phyloP scores from a whole-genome alignment of 1,140 invertebrate species.

The Zaprionus gabonicus region DNA sequence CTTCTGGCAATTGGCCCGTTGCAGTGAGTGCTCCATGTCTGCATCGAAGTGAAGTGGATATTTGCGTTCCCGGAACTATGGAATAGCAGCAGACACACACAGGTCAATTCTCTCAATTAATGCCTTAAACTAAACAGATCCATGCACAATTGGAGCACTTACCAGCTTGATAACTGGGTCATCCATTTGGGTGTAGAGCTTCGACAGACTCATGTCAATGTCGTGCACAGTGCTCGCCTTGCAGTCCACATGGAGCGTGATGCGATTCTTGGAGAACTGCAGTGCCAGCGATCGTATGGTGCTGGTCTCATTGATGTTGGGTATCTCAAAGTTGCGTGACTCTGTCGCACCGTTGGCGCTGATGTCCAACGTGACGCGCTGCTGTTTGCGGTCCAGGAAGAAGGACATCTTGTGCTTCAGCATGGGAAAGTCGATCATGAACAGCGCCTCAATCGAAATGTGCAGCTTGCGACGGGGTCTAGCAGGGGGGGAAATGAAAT shows the following conservation, averaged over 20 bases:
- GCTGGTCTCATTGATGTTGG: slow-evolving; percentile 82
- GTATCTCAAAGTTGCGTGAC: slow-evolving; percentile 82
- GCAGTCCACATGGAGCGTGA: slow-evolving; percentile 80
- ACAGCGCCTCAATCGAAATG: slow-evolving; percentile 86
- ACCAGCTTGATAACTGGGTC: slow-evolving; percentile 84
- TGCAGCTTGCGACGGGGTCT: slow-evolving; percentile 85
- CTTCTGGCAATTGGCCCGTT: slow-evolving; percentile 83
- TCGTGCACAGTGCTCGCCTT: slow-evolving; percentile 79
- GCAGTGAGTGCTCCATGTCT: slow-evolving; percentile 79
- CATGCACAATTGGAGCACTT: slow-evolving; percentile 27
- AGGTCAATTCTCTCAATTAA: not conserved
- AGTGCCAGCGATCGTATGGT: slow-evolving; percentile 81
- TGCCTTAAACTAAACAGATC: not conserved
- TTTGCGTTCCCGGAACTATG: slow-evolving; percentile 85
- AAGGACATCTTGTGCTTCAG: slow-evolving; percentile 88
- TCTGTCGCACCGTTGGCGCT: slow-evolving; percentile 77
- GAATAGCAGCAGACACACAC: slow-evolving; percentile 6
- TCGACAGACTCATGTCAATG: slow-evolving; percentile 77
- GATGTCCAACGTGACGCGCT: slow-evolving; percentile 86
- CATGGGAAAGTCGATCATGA: slow-evolving; percentile 88
- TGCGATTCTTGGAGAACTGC: slow-evolving; percentile 78
- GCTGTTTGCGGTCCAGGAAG: slow-evolving; percentile 87
- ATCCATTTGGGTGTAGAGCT: slow-evolving; percentile 83
- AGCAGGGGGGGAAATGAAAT: not conserved
- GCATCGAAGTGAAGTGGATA: slow-evolving; percentile 85